Evolutionary conservation across 2,797 vertebrate species (phyloP).

Genomic region (Gallinago nigripennis): DNA sequence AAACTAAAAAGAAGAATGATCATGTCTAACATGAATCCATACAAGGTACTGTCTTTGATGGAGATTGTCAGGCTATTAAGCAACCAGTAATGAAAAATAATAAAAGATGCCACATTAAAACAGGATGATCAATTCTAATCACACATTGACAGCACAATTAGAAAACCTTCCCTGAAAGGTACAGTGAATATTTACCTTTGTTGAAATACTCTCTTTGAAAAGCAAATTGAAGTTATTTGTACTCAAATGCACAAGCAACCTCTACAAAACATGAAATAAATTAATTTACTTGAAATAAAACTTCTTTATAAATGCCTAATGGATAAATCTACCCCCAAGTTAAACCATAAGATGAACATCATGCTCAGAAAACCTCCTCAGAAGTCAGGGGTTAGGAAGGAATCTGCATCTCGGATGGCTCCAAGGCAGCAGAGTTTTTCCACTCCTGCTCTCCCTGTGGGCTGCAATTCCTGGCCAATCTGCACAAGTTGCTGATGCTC

Average conservation of each 20-base stretch:
- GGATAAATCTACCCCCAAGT: neutral
- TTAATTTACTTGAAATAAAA: neutral
- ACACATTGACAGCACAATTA: neutral
- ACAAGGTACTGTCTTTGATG: neutral
- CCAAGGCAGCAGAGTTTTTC: neutral
- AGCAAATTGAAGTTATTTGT: neutral
- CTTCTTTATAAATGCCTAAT: neutral
- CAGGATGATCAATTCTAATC: neutral
- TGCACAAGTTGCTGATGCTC: neutral
- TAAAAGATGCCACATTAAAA: neutral
- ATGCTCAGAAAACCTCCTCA: neutral
- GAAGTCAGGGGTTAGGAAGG: neutral
- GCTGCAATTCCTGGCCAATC: neutral
- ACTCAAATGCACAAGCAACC: neutral
- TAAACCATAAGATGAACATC: neutral
- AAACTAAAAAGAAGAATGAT: neutral
- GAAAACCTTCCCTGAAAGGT: neutral
- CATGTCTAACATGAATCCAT: neutral
- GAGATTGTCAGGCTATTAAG: neutral
- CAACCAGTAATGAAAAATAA: neutral
- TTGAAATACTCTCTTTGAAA: neutral
- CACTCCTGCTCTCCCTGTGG: neutral
- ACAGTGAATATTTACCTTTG: neutral
- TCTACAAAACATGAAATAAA: neutral
- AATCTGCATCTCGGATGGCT: neutral